These are phyloP conservation scores for Xenotilapia leptura DNA, from an alignment of 2,113 vertebrate genomes.

Conservation along the genomic window DNA sequence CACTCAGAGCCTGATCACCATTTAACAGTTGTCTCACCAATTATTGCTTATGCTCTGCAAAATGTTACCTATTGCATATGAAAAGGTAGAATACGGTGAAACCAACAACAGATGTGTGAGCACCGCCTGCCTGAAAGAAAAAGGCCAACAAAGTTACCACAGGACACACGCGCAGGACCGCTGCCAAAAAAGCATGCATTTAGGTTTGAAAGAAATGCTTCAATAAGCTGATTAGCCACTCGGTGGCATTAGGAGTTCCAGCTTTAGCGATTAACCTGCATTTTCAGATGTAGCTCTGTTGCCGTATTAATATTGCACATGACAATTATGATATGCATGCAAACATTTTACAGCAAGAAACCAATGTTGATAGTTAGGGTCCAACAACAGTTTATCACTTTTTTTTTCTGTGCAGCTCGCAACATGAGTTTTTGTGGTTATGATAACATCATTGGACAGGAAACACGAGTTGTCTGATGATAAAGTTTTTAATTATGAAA, in stretches of 20 bases:
- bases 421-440: neutral
- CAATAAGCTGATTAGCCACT: neutral
- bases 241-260: neutral
- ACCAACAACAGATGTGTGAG: conserved; percentile 57
- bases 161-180: neutral
- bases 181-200: neutral
- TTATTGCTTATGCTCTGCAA: conserved; percentile 36
- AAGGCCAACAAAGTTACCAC: neutral
- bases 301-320: neutral
- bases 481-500: neutral
- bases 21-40: conserved; percentile 59
- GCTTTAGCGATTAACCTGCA: neutral
- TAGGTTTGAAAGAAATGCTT: neutral
- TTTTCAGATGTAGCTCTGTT: neutral
- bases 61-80: conserved; percentile 34
- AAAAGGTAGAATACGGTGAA: conserved; percentile 31
- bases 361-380: neutral
- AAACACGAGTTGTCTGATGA: neutral
- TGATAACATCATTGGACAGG: neutral
- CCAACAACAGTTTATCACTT: neutral
- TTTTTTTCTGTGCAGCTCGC: neutral
- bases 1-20: conserved; percentile 30
- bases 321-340: neutral
- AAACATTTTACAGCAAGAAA: neutral
- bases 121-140: neutral